These are phyloP conservation scores for Taphrorychus bicolor DNA, from an alignment of 2,888 invertebrate genomes.

Conservation along the genomic window DNA sequence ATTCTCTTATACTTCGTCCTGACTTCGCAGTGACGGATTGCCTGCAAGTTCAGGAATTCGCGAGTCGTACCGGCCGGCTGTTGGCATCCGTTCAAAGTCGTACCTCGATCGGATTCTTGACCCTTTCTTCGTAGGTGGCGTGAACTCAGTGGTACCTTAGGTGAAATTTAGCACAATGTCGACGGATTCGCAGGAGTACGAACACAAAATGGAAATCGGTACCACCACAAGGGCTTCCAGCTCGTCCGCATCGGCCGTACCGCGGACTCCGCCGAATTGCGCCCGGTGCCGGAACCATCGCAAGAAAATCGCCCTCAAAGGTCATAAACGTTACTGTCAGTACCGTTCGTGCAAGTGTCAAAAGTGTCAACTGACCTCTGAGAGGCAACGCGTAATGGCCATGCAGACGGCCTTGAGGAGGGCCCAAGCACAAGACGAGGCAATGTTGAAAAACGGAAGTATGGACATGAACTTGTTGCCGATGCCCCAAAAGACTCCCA, in stretches of 20 bases:
- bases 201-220: slow-evolving; percentile 64
- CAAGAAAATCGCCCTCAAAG: slow-evolving; percentile 86
- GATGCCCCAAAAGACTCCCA: slow-evolving; percentile 52
- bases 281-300: slow-evolving; percentile 92
- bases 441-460: slow-evolving; percentile 57
- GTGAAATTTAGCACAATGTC: slow-evolving; percentile 28
- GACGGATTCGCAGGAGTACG: slow-evolving; percentile 64
- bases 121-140: background rate
- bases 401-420: slow-evolving; percentile 83
- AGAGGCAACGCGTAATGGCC: slow-evolving; percentile 89
- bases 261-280: slow-evolving; percentile 89
- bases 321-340: slow-evolving; percentile 91
- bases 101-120: background rate
- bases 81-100: no score
- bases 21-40: slow-evolving; percentile 56
- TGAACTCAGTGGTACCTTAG: background rate
- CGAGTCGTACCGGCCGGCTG: slow-evolving; percentile 29
- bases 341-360: slow-evolving; percentile 85
- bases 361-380: slow-evolving; percentile 85
- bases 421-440: slow-evolving; percentile 87
- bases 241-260: slow-evolving; percentile 66
- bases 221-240: slow-evolving; percentile 38
- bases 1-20: slow-evolving; percentile 55
- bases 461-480: slow-evolving; percentile 58
- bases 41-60: slow-evolving; percentile 53